These are phyloP conservation scores for Drosophila watanabei DNA, from an alignment of 1,140 invertebrate species.

Conservation along the genomic window DNA sequence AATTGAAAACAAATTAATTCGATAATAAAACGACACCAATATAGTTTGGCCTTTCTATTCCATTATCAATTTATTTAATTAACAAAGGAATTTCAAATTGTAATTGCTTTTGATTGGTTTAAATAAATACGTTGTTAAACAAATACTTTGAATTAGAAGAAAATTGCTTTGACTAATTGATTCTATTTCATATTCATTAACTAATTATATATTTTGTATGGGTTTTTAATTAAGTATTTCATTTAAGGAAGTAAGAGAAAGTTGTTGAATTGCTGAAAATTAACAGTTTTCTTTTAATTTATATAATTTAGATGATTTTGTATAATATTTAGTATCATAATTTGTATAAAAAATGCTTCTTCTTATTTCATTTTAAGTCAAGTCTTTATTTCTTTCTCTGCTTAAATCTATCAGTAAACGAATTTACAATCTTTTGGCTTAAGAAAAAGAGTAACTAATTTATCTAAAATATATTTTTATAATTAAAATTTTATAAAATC, in stretches of 20 bases:
- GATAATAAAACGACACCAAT: not conserved
- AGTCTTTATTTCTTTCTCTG: no score
- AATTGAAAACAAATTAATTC: conserved; percentile 12
- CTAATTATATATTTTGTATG: not conserved
- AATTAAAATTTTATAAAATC: not conserved
- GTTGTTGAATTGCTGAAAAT: not conserved
- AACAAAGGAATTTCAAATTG: not conserved
- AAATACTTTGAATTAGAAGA: not conserved
- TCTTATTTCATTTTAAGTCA: not conserved
- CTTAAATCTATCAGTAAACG: fast-evolving
- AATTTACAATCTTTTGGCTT: no score
- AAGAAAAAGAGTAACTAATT: not conserved
- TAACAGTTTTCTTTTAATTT: not conserved
- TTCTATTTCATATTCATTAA: not conserved
- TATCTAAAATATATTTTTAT: not conserved
- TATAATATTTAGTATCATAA: not conserved
- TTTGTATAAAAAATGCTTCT: no score
- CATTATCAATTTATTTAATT: not conserved
- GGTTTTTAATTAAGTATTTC: not conserved
- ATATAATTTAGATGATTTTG: not conserved
- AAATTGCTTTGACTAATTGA: not conserved
- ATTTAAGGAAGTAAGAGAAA: not conserved
- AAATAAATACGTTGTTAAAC: not conserved
- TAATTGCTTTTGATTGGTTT: not conserved
- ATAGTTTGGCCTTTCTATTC: not conserved